These are phyloP conservation scores for Sebastes diaconus DNA, from an alignment of 2,797 vertebrate species.

Conservation along the genomic window DNA sequence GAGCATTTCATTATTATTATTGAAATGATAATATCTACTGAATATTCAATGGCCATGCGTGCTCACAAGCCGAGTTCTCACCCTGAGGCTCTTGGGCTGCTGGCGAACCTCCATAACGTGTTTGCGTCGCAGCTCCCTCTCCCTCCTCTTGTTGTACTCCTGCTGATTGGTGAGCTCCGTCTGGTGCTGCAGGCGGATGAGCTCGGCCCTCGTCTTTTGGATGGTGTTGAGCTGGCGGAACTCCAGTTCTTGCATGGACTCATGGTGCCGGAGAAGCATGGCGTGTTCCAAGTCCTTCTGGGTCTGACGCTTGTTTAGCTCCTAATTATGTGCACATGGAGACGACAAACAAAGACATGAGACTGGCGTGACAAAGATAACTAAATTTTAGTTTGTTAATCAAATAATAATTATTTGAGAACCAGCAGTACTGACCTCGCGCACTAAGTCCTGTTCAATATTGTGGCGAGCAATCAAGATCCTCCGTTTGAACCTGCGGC, in stretches of 20 bases:
- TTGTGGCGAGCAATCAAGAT: conserved; percentile 97
- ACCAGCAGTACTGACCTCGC: conserved; percentile 84
- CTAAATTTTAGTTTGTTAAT: neutral
- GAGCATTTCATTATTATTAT: neutral
- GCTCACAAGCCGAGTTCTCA: conserved; percentile 49
- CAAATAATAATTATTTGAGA: neutral
- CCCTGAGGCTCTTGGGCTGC: conserved; percentile 99
- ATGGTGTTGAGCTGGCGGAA: conserved; percentile 96
- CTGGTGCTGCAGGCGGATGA: conserved; percentile 96
- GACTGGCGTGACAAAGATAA: neutral
- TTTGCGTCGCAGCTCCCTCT: conserved; percentile 95
- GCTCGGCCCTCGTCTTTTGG: conserved; percentile 94
- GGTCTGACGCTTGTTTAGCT: conserved; percentile 97
- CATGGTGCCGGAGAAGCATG: conserved; percentile 97
- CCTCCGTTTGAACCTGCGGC: conserved; percentile 94
- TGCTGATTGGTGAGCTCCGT: conserved; percentile 99
- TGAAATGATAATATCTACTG: neutral
- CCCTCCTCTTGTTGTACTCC: conserved; percentile 98
- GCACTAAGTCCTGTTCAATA: conserved; percentile 94
- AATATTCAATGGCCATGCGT: neutral
- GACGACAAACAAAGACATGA: neutral
- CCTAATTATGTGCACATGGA: conserved; percentile 77
- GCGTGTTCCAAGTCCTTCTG: conserved; percentile 99
- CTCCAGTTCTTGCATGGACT: conserved; percentile 99
- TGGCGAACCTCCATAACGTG: conserved; percentile 99